Evolutionary conservation across 2,797 vertebrate species (phyloP).

Genomic region (Acomys russatus): DNA sequence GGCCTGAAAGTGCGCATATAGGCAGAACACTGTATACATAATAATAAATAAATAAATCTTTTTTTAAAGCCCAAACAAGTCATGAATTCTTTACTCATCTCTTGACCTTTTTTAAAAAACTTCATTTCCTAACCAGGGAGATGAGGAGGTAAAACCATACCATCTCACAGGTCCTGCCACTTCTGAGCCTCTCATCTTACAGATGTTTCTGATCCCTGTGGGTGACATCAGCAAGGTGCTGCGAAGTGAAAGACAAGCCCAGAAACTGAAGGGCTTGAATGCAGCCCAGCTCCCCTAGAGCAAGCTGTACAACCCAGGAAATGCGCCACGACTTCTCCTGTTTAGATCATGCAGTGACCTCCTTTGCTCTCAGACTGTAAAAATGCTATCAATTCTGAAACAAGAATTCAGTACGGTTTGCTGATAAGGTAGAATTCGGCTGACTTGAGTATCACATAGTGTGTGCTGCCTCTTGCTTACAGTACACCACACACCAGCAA

Average conservation of each 20-base stretch:
- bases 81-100: not conserved
- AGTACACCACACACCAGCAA: not conserved
- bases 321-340: not conserved
- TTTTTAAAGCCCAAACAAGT: too few relatives aligned
- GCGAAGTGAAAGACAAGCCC: not conserved
- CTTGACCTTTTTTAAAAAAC: not conserved
- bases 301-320: not conserved
- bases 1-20: too few relatives aligned
- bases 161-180: not conserved
- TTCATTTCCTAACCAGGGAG: conserved; percentile 18
- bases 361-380: conserved; percentile 24
- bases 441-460: not conserved
- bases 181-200: not conserved
- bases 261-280: not conserved
- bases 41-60: too few relatives aligned
- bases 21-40: too few relatives aligned
- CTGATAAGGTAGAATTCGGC: conserved; percentile 19
- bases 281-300: not conserved
- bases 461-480: not conserved
- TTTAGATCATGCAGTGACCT: not conserved
- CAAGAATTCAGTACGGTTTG: not conserved
- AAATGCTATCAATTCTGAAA: conserved; percentile 49
- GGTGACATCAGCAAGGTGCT: not conserved
- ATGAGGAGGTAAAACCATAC: not conserved
- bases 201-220: not conserved